Evolutionary conservation across 2,888 invertebrate species (phyloP), one percentile per base, ranked within the genome.

Genomic region (Microctonus brassicae): DNA sequence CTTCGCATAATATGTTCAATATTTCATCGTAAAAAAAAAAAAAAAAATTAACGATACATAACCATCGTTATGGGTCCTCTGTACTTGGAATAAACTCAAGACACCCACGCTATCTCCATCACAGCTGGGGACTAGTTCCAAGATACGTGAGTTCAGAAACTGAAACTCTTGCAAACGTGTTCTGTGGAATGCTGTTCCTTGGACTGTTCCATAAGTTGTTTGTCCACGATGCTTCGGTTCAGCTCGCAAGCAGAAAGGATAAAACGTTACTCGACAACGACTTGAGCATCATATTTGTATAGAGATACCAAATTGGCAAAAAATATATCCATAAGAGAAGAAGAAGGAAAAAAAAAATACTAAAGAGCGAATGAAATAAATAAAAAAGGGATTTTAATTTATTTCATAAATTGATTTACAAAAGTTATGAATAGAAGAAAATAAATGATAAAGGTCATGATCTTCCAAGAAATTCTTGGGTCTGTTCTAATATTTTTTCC

Each of bases 181-280:
- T 84, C 79, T 80, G 53, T 79, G 85, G 84, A 85, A 84, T 84
- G 84, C 77, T 72, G 83, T 81, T 78, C 71, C 55, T 47, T 55
- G 60, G 55, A 52, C 47, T 67, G 60, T 61, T 39, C 64, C 53
- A 47, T 47, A 69, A 71, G 73, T 70, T 65, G 70, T 60, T 70
- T 65, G 60, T 55, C 65, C 65, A 17, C 17, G 65, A 52, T 65
- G 70, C 60, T 70, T 65, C 22, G n/a, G 26, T n/a, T n/a, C n/a
- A n/a, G 29, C 66, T 66, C 57, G 39, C 33, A 2, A 24, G 39
- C 22, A 57, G 24, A 22, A 55, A 26, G 22, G 33, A 34, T 65
- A 52, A 42, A 58, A 57, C 66, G 66, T 39, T 36, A 66, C 39
- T 47, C 17, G 47, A 47, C 6, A 17, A 47, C 17, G 47, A 5